phyloP scores from a whole-genome alignment of 2,797 vertebrate genomes.

The Graptemys geographica region DNA sequence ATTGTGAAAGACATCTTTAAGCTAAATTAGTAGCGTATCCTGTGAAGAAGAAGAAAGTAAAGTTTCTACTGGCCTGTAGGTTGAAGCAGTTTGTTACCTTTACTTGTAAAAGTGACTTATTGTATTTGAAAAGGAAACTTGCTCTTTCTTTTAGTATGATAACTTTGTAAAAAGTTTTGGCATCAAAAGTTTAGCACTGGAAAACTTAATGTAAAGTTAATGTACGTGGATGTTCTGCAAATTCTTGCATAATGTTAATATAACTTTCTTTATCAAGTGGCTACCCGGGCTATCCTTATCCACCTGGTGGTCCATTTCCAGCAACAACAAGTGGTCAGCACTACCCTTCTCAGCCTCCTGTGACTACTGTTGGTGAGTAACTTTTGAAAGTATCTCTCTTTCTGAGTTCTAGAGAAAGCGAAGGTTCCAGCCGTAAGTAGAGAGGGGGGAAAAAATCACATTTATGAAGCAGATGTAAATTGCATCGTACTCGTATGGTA shows the following conservation, averaged over 20 bases:
- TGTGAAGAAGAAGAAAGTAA: background rate
- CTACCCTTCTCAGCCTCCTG: slow-evolving; percentile 91
- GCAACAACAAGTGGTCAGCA: slow-evolving; percentile 88
- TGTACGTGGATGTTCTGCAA: background rate
- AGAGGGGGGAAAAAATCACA: background rate
- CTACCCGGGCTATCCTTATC: slow-evolving; percentile 91
- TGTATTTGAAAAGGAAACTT: background rate
- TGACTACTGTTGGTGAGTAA: slow-evolving; percentile 92
- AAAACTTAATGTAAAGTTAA: background rate
- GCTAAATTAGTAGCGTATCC: background rate
- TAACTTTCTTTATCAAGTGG: slow-evolving; percentile 76
- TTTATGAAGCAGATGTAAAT: background rate
- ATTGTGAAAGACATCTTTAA: background rate
- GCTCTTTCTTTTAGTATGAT: background rate
- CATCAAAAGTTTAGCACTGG: background rate
- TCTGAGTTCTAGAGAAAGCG: background rate
- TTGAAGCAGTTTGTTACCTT: background rate
- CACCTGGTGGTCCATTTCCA: slow-evolving; percentile 90
- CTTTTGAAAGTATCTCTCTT: slow-evolving; percentile 1
- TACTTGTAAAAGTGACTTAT: background rate
- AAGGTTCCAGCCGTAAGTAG: background rate
- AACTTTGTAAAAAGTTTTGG: background rate
- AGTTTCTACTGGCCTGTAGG: background rate
- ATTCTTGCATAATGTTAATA: background rate
- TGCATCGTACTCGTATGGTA: background rate